Conservation (phyloP, 2,888 invertebrate genomes). For the Metallyticus violacea region DNA sequence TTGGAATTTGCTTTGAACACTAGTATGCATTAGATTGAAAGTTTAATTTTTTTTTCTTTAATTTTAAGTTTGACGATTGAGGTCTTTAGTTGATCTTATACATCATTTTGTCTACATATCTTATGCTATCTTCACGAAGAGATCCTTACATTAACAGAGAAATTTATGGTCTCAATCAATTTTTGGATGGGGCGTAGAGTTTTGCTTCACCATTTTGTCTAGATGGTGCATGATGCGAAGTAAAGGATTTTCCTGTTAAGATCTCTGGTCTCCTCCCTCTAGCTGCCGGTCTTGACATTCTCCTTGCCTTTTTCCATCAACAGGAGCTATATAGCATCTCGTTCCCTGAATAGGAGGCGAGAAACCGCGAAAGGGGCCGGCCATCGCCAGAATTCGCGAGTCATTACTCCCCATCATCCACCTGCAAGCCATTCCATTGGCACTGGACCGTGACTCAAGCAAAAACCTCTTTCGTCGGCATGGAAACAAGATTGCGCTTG, state of each 20-base stretch:
- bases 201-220: background rate
- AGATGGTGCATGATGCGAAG: background rate
- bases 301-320: background rate
- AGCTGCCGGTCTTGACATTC: background rate
- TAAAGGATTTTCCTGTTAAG: background rate
- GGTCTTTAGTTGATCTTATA: too few relatives aligned
- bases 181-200: too few relatives aligned
- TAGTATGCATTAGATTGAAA: too few relatives aligned
- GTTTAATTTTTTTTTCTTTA: too few relatives aligned
- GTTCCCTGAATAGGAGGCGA: slow-evolving; percentile 20
- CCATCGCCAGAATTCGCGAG: slow-evolving; percentile 19
- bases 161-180: too few relatives aligned
- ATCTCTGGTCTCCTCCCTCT: background rate
- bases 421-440: slow-evolving; percentile 9
- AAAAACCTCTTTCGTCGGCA: background rate
- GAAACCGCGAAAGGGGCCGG: slow-evolving; percentile 23
- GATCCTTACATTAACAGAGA: too few relatives aligned
- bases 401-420: slow-evolving; percentile 4
- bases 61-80: too few relatives aligned
- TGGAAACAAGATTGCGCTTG: background rate
- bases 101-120: too few relatives aligned
- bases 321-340: background rate
- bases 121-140: too few relatives aligned
- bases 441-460: slow-evolving; percentile 3
- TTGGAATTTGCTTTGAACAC: too few relatives aligned